A percentile compares a stretch with the other conserved stretches of the same genome.
phyloP scores from a whole-genome alignment of 2,113 vertebrate species.

The Emydocephalus ijimae region DNA sequence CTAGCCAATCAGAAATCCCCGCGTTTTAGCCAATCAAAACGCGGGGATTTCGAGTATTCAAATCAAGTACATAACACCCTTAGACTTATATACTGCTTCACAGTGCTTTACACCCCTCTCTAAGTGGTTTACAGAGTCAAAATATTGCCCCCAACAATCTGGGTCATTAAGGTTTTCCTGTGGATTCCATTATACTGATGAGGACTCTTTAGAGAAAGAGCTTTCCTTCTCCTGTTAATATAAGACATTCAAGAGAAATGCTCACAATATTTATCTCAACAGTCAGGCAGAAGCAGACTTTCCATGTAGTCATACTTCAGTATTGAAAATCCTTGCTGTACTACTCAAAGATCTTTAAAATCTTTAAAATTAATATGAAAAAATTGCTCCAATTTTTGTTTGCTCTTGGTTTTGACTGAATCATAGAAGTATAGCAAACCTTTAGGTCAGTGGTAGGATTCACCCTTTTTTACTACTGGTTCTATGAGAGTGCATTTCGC shows the following conservation, averaged over 20 bases:
- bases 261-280: background rate
- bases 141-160: too few relatives aligned
- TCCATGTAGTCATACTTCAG: background rate
- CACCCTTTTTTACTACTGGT: too few relatives aligned
- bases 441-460: background rate
- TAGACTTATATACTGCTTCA: too few relatives aligned
- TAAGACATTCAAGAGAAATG: background rate
- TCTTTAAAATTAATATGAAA: background rate
- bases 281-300: background rate
- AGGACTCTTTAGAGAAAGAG: background rate
- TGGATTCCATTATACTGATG: background rate
- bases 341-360: background rate
- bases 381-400: background rate
- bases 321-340: background rate
- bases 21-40: too few relatives aligned
- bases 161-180: background rate
- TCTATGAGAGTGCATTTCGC: too few relatives aligned
- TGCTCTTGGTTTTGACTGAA: background rate
- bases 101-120: too few relatives aligned
- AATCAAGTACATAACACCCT: too few relatives aligned
- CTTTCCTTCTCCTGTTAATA: background rate
- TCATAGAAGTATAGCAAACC: background rate
- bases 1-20: too few relatives aligned
- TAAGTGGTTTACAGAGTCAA: too few relatives aligned
- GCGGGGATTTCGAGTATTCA: too few relatives aligned